Evolutionary conservation across 1,140 invertebrate species (phyloP).

Genomic region (Trachelipus rathkii): DNA sequence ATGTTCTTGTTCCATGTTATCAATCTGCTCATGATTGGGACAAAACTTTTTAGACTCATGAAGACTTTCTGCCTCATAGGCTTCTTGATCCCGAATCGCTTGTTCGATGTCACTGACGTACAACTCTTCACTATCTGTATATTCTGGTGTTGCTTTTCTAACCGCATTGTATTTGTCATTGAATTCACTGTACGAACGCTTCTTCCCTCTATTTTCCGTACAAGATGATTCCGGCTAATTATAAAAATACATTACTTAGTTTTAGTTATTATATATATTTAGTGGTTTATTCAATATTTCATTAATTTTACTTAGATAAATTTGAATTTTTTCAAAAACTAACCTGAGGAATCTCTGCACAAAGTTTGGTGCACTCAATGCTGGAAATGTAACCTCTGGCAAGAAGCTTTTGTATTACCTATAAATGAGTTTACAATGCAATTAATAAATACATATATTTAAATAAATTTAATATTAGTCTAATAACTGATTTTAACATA

Average conservation of each 20-base stretch:
- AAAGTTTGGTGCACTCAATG: constrained; percentile 38
- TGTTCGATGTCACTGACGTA: too few species aligned
- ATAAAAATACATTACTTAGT: not conserved
- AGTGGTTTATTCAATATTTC: not conserved
- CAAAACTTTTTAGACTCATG: not conserved
- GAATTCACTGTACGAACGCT: too few species aligned
- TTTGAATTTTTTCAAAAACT: constrained; percentile 12
- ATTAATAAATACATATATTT: too few species aligned
- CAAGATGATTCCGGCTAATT: not conserved
- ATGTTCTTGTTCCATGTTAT: not conserved
- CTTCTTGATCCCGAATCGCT: too few species aligned
- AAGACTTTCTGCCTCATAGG: too few species aligned
- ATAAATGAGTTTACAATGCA: not conserved
- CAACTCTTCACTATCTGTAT: too few species aligned
- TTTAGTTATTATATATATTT: not conserved
- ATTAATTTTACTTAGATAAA: too few species aligned
- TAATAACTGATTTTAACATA: too few species aligned
- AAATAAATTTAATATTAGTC: too few species aligned
- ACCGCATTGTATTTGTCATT: too few species aligned
- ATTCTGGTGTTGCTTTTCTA: too few species aligned
- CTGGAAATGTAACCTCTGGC: constrained; percentile 37
- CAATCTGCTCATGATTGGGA: not conserved
- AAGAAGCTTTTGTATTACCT: constrained; percentile 40
- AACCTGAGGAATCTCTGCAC: constrained; percentile 35
- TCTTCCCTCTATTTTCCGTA: too few species aligned